Evolutionary conservation across 2,113 vertebrate species (phyloP).

Genomic region (Cyanistes caeruleus): DNA sequence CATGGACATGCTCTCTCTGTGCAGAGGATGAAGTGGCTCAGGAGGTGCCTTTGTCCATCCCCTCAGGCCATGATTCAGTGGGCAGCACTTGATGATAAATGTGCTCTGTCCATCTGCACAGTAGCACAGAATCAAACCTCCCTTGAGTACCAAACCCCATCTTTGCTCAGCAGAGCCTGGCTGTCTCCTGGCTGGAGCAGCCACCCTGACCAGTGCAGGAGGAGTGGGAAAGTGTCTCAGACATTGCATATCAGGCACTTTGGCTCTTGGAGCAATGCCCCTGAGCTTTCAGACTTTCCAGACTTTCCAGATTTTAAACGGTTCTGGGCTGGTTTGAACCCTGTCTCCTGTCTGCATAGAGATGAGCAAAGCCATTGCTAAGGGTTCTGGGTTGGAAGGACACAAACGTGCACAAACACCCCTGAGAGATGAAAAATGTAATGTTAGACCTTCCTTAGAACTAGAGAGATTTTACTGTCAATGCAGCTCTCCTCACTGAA

Average conservation of each 20-base stretch:
- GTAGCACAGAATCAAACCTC: neutral
- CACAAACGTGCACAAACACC: neutral
- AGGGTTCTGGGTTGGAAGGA: neutral
- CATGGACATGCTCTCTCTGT: rapidly evolving
- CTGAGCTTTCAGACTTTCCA: neutral
- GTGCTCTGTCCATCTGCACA: neutral
- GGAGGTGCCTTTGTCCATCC: neutral
- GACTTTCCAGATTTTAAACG: neutral
- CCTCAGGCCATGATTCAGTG: neutral
- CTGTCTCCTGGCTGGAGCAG: neutral
- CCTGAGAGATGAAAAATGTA: neutral
- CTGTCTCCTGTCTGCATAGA: neutral
- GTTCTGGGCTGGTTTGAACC: neutral
- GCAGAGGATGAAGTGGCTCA: neutral
- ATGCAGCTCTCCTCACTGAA: neutral
- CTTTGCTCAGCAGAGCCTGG: neutral
- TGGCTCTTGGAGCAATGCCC: neutral
- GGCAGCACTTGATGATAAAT: neutral
- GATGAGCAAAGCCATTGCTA: neutral
- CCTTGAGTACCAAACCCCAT: neutral
- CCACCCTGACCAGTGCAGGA: neutral
- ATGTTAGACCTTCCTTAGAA: neutral
- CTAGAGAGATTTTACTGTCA: neutral
- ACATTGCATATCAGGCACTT: neutral
- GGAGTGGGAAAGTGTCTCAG: neutral